phyloP scores from a whole-genome alignment of 1,140 invertebrate genomes.

The Acyrthosiphon pisum region DNA sequence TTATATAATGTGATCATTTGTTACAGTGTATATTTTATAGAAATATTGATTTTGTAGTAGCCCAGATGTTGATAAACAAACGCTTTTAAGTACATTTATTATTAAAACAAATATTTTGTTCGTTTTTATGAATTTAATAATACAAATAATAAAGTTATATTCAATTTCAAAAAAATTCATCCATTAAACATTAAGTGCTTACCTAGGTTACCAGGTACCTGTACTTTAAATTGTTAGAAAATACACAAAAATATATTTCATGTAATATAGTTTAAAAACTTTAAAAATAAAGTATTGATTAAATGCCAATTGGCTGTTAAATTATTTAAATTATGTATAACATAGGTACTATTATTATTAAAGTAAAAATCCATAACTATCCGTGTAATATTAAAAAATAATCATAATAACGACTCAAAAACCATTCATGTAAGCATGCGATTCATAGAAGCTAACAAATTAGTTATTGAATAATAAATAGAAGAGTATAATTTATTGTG shows the following conservation, averaged over 20 bases:
- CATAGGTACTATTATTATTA: background rate
- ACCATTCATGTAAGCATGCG: background rate
- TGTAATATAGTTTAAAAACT: background rate
- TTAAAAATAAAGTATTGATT: conserved; percentile 19
- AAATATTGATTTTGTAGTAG: background rate
- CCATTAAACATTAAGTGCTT: background rate
- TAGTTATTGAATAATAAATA: conserved; percentile 15
- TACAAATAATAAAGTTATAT: background rate
- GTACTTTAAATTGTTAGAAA: background rate
- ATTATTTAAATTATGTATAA: conserved; percentile 4
- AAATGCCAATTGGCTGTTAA: conserved; percentile 10
- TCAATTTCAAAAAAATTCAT: background rate
- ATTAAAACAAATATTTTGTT: background rate
- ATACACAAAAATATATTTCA: background rate
- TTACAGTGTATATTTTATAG: too few species aligned
- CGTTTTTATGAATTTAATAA: background rate
- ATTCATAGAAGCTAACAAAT: background rate
- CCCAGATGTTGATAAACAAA: background rate
- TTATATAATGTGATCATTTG: background rate
- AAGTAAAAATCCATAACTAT: background rate
- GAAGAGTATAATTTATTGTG: background rate
- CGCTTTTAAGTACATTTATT: background rate
- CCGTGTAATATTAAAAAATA: conserved; percentile 2
- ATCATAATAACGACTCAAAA: background rate
- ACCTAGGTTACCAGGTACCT: background rate